Base-by-base conservation (phyloP, 2,113 vertebrate species). In the Natator depressus region DNA sequence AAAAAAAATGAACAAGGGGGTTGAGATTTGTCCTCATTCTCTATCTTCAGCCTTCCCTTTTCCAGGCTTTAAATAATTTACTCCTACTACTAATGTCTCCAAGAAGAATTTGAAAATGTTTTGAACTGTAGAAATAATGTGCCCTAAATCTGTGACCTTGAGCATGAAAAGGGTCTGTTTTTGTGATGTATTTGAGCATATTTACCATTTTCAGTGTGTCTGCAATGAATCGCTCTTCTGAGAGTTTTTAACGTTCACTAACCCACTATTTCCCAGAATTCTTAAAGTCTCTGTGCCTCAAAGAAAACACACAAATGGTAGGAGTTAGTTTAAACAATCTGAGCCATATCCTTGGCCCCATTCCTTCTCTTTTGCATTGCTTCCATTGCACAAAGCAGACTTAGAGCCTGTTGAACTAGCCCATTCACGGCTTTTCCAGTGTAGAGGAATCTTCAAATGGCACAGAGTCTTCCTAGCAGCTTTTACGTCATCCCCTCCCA, bases 1-100 rank as follows among this genome's bases (percentile, higher is more conserved):
- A 0, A 3, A 1, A 65, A 1, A 22, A 50, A 50, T 1, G 16
- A 46, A 49, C 31, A 62, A 82, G 16, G 4, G 69, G 78, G 1
- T 12, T 89, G 81, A 92, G 10, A 42, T 12, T 31, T 1, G 0
- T 81, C 4, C 10, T 88, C 51, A n/a, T 29, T 14, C 13, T 0
- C 0, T 78, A 10, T 54, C 76, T 49, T n/a, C 27, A 27, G 10
- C 31, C 38, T 89, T 20, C n/a, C 85, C 0, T 38, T 85, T 92
- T 1, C 5, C 14, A 42, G 8, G 25, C 29, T 83, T 55, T 62
- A 29, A 53, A 86, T 42, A 27, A 78, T 78, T 38, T 53, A 20
- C 2, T 3, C 2, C 5, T 49, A 55, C 8, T 51, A 17, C 3
- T 46, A 80, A 51, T 22, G 14, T 89, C 94, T 88, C 8, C 2